Percentiles rank a stretch among this genome's conserved stretches.
Evolutionary conservation across 2,888 invertebrate genomes (phyloP).

Genomic region (Lasioglossum marginatum): DNA sequence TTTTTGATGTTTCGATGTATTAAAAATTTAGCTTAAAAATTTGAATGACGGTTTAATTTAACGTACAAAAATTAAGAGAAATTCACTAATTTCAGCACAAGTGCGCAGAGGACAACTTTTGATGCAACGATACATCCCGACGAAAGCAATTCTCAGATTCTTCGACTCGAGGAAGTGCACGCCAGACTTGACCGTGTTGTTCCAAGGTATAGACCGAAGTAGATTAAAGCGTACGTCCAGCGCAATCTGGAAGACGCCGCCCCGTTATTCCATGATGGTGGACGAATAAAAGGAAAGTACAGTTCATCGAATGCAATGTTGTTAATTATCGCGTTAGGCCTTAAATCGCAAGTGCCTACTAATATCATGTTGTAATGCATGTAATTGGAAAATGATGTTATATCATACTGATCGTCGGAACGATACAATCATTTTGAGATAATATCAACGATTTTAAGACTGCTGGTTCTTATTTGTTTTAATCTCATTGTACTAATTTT

Average conservation of each 20-base stretch:
- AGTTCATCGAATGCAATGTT: slow-evolving; percentile 37
- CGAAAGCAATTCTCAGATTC: slow-evolving; percentile 86
- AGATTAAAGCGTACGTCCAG: slow-evolving; percentile 90
- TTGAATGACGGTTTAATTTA: neutral
- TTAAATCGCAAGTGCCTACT: slow-evolving; percentile 4
- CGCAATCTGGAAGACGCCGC: slow-evolving; percentile 91
- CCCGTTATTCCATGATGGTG: slow-evolving; percentile 86
- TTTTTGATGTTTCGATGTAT: neutral
- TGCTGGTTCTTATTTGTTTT: slow-evolving; percentile 1
- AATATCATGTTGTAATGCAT: slow-evolving; percentile 19
- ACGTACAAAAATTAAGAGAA: neutral
- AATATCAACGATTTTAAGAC: slow-evolving; percentile 30
- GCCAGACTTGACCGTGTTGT: slow-evolving; percentile 89
- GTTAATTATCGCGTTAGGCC: slow-evolving; percentile 34
- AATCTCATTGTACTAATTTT: slow-evolving; percentile 6
- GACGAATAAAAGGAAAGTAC: slow-evolving; percentile 24
- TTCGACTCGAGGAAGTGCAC: slow-evolving; percentile 85
- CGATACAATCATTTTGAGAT: slow-evolving; percentile 6
- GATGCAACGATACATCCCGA: slow-evolving; percentile 84
- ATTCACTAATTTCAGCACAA: slow-evolving; percentile 78
- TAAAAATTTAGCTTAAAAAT: neutral
- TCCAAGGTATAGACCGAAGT: slow-evolving; percentile 88
- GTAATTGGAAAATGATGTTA: slow-evolving; percentile 33
- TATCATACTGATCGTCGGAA: slow-evolving; percentile 17
- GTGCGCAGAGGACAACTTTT: slow-evolving; percentile 84